These are phyloP conservation scores for Lepidurus arcticus DNA, from an alignment of 1,140 invertebrate species.

Conservation along the genomic window DNA sequence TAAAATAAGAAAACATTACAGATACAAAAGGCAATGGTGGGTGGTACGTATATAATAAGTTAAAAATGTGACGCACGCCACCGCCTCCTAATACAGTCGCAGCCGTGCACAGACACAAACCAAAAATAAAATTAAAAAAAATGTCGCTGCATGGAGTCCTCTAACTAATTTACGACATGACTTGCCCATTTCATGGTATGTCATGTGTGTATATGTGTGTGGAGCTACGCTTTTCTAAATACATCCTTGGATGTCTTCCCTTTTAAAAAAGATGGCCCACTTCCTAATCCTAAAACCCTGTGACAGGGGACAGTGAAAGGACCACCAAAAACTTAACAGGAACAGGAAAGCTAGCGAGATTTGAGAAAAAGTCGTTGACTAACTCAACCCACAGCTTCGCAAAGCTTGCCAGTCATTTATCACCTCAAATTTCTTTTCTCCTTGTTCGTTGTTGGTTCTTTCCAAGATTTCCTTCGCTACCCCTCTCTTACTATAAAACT, in stretches of 20 bases:
- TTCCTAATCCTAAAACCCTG: not conserved
- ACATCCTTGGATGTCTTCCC: not conserved
- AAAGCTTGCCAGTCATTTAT: not conserved
- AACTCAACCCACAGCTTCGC: too few relatives aligned
- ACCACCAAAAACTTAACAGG: not conserved
- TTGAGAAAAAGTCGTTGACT: too few relatives aligned
- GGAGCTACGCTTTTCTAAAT: not conserved
- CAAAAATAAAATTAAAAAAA: not conserved
- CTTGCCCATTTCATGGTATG: slow-evolving; percentile 14
- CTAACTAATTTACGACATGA: slow-evolving; percentile 19
- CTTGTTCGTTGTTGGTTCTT: not conserved
- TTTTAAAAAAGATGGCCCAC: not conserved
- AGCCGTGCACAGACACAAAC: not conserved
- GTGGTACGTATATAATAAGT: not conserved
- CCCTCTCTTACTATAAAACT: not conserved
- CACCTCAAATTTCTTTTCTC: not conserved
- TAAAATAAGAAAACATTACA: not conserved
- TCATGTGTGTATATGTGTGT: not conserved
- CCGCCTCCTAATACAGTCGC: not conserved
- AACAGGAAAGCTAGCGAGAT: not conserved
- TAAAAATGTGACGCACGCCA: slow-evolving; percentile 12
- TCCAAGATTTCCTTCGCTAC: not conserved
- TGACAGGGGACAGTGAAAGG: not conserved
- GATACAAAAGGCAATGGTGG: not conserved
- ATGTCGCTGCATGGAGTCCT: not conserved